Base-by-base conservation (phyloP, 2,113 vertebrate species). In the Taurulus bubalis region DNA sequence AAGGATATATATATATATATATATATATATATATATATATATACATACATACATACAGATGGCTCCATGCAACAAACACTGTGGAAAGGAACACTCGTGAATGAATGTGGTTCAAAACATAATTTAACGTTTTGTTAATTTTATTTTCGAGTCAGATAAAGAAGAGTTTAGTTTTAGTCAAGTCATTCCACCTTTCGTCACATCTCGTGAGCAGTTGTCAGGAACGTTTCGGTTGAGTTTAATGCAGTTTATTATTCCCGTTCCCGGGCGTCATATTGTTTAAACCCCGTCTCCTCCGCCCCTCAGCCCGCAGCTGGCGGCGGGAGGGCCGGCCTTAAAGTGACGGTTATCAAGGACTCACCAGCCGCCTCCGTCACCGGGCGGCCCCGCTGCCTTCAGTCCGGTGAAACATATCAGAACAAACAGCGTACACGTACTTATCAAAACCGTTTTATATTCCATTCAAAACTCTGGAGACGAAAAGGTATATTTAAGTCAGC, bases 321-420 rank as follows among this genome's bases (percentile, higher is more conserved):
- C 2, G 36, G 40, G 11, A 11, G 40, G 8, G 10, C 9, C 9
- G 34, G 16, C 16, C 15, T 47, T 47, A 18, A 47, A 47, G 45
- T 18, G 45, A 47, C 45, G n/a, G n/a, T n/a, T n/a, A n/a, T n/a
- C n/a, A 2, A 3, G 2, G 3, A 81, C 88, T 86, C 85, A 91
- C 91, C 91, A 92, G 34, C 88, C 89, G 55, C 87, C 90, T 26
- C 63, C 84, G 49, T 82, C 87, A 0, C 30, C 79, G 1, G 6
- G 1, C 63, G 7, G 60, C 49, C 47, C 24, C 51, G 58, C 71
- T 6, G 87, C 76, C 49, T 40, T 53, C 65, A 60, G 38, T 1
- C 12, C 68, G 16, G 26, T 1, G 16, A 65, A 0, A 20, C 71
- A 82, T 3, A 58, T 0, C 40, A 76, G 6, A 0, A 73, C 2